Percentiles rank a stretch among this genome's conserved stretches.
These are phyloP conservation scores for Ptilorrhoa leucosticta DNA, from an alignment of 2,113 vertebrate genomes.

Conservation along the genomic window DNA sequence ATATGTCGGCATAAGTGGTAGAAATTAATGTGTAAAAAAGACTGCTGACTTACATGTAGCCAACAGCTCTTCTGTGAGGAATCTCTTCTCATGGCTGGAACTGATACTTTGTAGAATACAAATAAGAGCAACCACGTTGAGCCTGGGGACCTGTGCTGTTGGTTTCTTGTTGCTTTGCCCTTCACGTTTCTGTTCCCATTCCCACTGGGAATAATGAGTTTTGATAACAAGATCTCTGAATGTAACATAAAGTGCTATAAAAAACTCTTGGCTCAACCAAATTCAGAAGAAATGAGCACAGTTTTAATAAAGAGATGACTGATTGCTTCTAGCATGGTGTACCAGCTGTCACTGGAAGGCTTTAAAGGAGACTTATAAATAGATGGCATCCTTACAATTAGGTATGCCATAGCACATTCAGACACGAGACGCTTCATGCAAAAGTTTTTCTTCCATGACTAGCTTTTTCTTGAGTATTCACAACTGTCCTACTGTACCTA, in stretches of 20 bases:
- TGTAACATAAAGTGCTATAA: neutral
- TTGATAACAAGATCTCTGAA: neutral
- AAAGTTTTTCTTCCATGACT: neutral
- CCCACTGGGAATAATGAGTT: neutral
- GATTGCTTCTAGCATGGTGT: neutral
- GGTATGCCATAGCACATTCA: neutral
- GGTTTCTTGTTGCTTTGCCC: neutral
- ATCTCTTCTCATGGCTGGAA: neutral
- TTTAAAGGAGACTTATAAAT: neutral
- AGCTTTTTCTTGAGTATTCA: neutral
- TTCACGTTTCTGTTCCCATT: neutral
- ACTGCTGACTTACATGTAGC: neutral
- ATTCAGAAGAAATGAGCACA: neutral
- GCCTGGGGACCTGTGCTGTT: neutral
- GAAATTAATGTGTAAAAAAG: neutral
- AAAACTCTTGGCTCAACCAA: neutral
- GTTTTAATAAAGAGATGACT: neutral
- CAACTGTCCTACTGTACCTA: neutral
- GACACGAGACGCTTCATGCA: neutral
- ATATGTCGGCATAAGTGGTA: neutral
- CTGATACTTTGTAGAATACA: neutral
- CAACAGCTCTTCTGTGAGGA: neutral
- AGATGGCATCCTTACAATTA: neutral
- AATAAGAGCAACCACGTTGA: neutral
- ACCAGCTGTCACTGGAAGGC: neutral